Evolutionary conservation across 1,140 invertebrate genomes (phyloP).

Genomic region (Hirudo medicinalis): DNA sequence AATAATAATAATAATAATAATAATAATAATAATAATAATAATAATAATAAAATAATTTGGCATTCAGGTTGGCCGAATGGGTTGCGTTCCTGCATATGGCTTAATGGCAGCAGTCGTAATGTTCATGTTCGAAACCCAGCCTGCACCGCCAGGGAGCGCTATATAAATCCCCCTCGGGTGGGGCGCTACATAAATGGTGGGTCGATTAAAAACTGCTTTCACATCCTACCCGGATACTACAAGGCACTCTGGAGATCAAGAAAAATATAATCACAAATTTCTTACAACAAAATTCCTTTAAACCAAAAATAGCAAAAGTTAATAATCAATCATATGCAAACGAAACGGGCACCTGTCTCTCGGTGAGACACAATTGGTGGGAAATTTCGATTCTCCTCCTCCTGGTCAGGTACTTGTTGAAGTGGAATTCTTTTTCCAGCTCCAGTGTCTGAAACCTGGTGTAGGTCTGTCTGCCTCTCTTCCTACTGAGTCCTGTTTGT

Average conservation of each 20-base stretch:
- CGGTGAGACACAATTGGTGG: conserved; percentile 70
- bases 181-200: neutral
- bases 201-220: neutral
- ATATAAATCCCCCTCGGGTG: too few species aligned
- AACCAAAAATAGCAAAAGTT: neutral
- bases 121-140: neutral
- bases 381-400: conserved; percentile 74
- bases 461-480: conserved; percentile 85
- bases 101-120: too few species aligned
- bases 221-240: neutral
- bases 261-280: neutral
- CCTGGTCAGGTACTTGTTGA: conserved; percentile 53
- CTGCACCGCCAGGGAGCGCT: too few species aligned
- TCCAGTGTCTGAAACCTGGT: conserved; percentile 67
- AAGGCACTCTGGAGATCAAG: too few species aligned
- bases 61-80: too few species aligned
- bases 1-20: conserved; percentile 12
- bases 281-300: neutral
- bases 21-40: conserved; percentile 9
- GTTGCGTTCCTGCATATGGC: too few species aligned
- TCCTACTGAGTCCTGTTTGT: conserved; percentile 35
- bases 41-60: too few species aligned
- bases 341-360: conserved; percentile 55
- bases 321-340: conserved; percentile 53
- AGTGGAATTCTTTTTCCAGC: conserved; percentile 54